These are phyloP conservation scores for Phainopepla nitens DNA, from an alignment of 2,113 vertebrate species.

Conservation along the genomic window DNA sequence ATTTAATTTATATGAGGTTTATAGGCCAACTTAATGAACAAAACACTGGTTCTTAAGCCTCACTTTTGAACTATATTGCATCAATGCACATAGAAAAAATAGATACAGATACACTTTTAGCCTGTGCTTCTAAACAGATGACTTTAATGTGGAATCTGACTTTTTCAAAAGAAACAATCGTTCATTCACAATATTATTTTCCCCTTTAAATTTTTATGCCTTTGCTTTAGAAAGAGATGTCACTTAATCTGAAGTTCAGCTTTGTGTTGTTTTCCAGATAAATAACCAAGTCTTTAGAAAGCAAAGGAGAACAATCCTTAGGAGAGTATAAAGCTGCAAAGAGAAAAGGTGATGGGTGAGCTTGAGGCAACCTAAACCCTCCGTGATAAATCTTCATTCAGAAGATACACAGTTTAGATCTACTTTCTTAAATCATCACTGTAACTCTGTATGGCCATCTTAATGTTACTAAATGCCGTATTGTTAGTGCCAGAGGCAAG, in stretches of 20 bases:
- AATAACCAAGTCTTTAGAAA: neutral
- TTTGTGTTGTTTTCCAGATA: neutral
- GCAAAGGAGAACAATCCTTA: neutral
- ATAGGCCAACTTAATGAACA: neutral
- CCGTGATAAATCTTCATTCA: neutral
- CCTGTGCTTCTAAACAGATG: neutral
- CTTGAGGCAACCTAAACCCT: neutral
- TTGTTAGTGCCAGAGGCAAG: neutral
- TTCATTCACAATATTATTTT: neutral
- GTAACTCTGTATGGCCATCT: neutral
- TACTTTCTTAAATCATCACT: neutral
- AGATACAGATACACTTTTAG: neutral
- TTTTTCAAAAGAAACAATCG: neutral
- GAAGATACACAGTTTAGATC: neutral
- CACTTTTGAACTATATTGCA: neutral
- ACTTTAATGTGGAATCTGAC: neutral
- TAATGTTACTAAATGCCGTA: neutral
- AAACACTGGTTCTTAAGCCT: neutral
- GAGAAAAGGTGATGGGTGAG: neutral
- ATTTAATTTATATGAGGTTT: neutral
- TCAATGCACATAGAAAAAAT: neutral
- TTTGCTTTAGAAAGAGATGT: neutral
- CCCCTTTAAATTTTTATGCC: neutral
- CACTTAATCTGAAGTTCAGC: neutral
- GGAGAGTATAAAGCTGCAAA: neutral